Evolutionary conservation across 2,113 vertebrate genomes (phyloP).

Genomic region (Anolis sagrei): DNA sequence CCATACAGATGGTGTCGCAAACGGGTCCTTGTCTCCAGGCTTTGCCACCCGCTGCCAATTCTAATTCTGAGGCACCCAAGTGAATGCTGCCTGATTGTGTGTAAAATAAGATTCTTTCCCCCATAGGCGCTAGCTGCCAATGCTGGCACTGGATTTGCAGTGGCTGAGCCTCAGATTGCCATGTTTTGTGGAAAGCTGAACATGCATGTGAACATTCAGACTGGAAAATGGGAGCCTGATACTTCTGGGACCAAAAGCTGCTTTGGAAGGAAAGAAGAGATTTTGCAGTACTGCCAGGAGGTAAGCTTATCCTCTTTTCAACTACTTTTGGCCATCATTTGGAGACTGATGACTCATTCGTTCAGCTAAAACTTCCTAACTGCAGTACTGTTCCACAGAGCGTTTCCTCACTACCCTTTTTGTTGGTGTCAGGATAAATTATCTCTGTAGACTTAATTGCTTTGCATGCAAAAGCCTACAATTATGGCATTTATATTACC

Average conservation of each 20-base stretch:
- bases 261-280: constrained; percentile 87
- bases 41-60: background rate
- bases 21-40: background rate
- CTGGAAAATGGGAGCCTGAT: constrained; percentile 96
- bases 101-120: constrained; percentile 19
- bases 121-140: constrained; percentile 92
- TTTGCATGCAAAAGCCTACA: background rate
- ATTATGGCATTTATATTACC: background rate
- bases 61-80: background rate
- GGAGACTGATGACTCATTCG: background rate
- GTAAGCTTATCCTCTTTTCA: constrained; percentile 72
- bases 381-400: too few relatives aligned
- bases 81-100: background rate
- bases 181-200: constrained; percentile 98
- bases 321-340: background rate
- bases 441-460: background rate
- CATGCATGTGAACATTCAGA: constrained; percentile 98
- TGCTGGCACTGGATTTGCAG: constrained; percentile 90
- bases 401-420: background rate
- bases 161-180: constrained; percentile 94
- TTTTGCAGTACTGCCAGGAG: constrained; percentile 97
- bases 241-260: constrained; percentile 90
- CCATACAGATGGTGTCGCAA: background rate
- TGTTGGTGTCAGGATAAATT: background rate
- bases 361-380: background rate